These are phyloP conservation scores for Malurus cyaneus DNA, from an alignment of 2,113 vertebrate species.

Conservation along the genomic window DNA sequence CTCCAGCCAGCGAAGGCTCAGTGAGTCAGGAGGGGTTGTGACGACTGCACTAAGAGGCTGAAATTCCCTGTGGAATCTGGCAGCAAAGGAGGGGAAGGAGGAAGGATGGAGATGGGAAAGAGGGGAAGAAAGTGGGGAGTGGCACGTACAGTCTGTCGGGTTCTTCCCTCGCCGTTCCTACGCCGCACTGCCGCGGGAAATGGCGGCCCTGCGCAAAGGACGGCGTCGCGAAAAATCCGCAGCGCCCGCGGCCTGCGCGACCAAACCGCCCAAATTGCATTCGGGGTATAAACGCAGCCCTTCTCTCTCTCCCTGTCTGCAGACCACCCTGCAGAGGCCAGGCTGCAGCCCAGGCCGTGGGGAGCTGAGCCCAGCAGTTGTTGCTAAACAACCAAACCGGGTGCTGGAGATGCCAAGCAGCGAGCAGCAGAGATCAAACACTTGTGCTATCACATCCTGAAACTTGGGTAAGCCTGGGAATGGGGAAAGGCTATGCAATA, in stretches of 20 bases:
- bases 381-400: constrained; percentile 56
- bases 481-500: neutral
- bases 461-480: constrained; percentile 9
- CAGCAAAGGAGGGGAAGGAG: neutral
- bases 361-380: constrained; percentile 28
- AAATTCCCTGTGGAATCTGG: constrained; percentile 44
- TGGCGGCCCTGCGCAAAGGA: constrained; percentile 33
- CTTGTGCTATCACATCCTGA: constrained; percentile 12
- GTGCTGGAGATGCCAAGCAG: neutral
- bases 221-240: neutral
- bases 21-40: constrained; percentile 54
- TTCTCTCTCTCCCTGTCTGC: neutral
- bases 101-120: neutral
- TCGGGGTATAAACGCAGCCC: neutral
- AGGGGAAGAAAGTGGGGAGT: neutral
- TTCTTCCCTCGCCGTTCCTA: neutral
- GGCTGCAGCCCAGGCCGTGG: neutral
- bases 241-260: neutral
- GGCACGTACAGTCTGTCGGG: neutral
- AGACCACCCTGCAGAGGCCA: neutral
- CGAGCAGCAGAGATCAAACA: constrained; percentile 23
- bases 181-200: neutral
- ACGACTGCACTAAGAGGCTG: constrained; percentile 47
- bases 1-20: constrained; percentile 55
- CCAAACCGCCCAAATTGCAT: rapidly evolving